Base-by-base conservation (phyloP, 2,888 invertebrate species). In the Hydrotaea cyrtoneurina region DNA sequence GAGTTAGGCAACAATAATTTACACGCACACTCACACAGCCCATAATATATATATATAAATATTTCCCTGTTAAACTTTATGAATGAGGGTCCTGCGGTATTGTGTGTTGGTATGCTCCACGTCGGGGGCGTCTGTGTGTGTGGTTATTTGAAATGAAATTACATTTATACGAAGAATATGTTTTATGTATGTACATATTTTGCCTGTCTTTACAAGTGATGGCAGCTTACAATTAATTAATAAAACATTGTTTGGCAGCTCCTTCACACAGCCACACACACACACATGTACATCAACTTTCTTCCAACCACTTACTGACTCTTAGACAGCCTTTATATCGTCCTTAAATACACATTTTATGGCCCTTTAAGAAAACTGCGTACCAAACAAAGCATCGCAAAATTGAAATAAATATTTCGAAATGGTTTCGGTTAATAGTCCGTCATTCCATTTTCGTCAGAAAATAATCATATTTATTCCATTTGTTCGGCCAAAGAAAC, bases 1-100 rank as follows among this genome's bases (percentile, higher is more conserved):
- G 50, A 36, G 62, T 53, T 64, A 76, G 62, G 53, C 62, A 76
- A 76, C n/a, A 53, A 64, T 46, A 31, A 43, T 23, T 59, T 23
- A 15, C 50, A 50, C 50, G 50, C 50, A 50, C 50, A n/a, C 50
- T n/a, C n/a, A 13, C 50, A n/a, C n/a, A n/a, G 7, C 1, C 13
- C 1, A 4, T 39, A 4, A 13, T 10, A 31, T 31, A 7, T 7
- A 10, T 7, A 15, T 3, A 43, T 10, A 10, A 11, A 39, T 50
- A 50, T n/a, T 50, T n/a, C n/a, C 3, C 13, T 50, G 50, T 50
- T n/a, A 15, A 50, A 50, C n/a, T 50, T 50, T 50, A 50, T 50
- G 50, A 50, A 50, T 50, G 50, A n/a, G n/a, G 50, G 2, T n/a
- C 1, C 50, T n/a, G 13, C 4, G 15, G 2, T 15, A n/a, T 15